Evolutionary conservation across 2,888 invertebrate genomes (phyloP).

Genomic region (Heliconius hortense): DNA sequence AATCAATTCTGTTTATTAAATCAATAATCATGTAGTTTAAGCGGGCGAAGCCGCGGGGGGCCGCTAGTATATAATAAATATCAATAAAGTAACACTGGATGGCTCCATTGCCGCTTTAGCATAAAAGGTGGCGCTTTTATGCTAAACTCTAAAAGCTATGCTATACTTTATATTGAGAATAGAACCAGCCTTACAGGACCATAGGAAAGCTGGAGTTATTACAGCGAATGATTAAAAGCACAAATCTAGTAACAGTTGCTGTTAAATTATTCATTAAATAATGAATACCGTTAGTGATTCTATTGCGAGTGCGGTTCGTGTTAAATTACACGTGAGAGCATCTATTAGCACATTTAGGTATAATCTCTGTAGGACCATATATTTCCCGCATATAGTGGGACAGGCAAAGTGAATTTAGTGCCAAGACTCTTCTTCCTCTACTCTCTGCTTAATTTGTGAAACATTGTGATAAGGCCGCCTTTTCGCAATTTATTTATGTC

Average conservation of each 20-base stretch:
- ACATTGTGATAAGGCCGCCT: too few relatives aligned
- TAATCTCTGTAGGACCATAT: not conserved
- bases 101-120: too few relatives aligned
- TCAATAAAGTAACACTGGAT: not conserved
- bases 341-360: conserved; percentile 9
- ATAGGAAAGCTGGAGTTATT: conserved; percentile 59
- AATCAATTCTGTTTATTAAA: too few relatives aligned
- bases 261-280: conserved; percentile 73
- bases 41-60: too few relatives aligned
- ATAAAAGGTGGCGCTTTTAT: not conserved
- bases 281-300: conserved; percentile 68
- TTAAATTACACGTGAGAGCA: conserved; percentile 15
- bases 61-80: not conserved
- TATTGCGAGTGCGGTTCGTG: conserved; percentile 46
- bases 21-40: too few relatives aligned
- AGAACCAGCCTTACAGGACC: conserved; percentile 12
- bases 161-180: conserved; percentile 1
- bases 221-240: conserved; percentile 61
- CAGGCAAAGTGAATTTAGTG: too few relatives aligned
- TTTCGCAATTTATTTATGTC: too few relatives aligned
- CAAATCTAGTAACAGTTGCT: conserved; percentile 54
- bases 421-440: too few relatives aligned
- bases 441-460: too few relatives aligned
- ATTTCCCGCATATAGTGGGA: not conserved
- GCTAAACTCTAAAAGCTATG: not conserved